A percentile compares a stretch with the other conserved stretches of the same genome.
Conservation (phyloP, 2,113 vertebrate species). For the Promerops cafer region DNA sequence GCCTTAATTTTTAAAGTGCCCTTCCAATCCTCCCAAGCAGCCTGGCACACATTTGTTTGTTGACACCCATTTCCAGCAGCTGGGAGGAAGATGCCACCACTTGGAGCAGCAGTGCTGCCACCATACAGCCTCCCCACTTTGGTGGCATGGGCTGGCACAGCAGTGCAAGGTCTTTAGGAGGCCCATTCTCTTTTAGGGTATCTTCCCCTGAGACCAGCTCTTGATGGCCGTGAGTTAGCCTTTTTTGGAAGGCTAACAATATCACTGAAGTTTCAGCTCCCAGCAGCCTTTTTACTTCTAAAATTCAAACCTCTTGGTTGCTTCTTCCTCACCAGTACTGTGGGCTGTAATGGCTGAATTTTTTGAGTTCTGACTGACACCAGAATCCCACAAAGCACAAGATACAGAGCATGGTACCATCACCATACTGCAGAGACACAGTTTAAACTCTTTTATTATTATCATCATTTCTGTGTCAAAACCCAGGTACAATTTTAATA, state of each 20-base stretch:
- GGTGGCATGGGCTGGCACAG: not conserved
- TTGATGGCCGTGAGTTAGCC: not conserved
- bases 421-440: not conserved
- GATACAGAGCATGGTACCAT: not conserved
- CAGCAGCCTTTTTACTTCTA: not conserved
- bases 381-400: not conserved
- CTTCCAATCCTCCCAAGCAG: not conserved
- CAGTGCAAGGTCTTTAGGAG: not conserved
- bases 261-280: not conserved
- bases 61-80: not conserved
- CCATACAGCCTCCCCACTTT: not conserved
- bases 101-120: not conserved
- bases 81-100: not conserved
- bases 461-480: not conserved
- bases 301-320: not conserved
- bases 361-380: not conserved
- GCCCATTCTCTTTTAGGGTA: not conserved
- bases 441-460: not conserved
- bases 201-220: not conserved
- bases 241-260: not conserved
- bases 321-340: not conserved
- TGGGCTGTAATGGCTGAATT: not conserved
- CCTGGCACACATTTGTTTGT: not conserved
- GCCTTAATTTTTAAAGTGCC: not conserved
- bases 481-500: not conserved